Evolutionary conservation across 2,113 vertebrate species (phyloP).

Genomic region (Atherinomorus stipes): DNA sequence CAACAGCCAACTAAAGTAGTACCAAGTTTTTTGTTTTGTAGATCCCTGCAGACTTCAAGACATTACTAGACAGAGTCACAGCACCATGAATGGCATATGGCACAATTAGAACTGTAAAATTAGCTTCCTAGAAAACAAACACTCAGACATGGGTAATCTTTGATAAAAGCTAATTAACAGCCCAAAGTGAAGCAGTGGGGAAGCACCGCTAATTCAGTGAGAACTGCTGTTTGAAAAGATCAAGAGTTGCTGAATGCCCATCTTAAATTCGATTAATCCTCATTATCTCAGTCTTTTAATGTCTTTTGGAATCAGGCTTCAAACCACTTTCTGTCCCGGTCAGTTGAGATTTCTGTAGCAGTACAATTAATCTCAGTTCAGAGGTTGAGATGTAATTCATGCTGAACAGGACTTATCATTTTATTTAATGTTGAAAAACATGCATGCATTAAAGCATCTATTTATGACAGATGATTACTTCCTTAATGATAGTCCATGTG

Average conservation of each 20-base stretch:
- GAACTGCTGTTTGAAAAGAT: constrained; percentile 1
- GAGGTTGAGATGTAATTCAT: neutral
- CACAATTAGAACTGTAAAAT: constrained; percentile 5
- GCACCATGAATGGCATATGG: neutral
- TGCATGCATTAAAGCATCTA: neutral
- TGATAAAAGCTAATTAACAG: constrained; percentile 17
- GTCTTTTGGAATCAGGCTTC: neutral
- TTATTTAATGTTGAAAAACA: constrained; percentile 10
- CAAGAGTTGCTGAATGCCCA: neutral
- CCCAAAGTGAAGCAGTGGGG: constrained; percentile 11
- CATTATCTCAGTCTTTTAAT: constrained; percentile 11
- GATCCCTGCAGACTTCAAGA: neutral
- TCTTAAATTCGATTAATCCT: neutral
- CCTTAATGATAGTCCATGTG: constrained; percentile 24
- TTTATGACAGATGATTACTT: constrained; percentile 35
- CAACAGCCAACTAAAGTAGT: neutral
- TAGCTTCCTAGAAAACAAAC: constrained; percentile 8
- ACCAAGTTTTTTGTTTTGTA: neutral
- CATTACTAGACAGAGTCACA: neutral
- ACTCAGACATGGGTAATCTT: constrained; percentile 2
- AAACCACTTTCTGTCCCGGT: neutral
- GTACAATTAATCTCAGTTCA: neutral
- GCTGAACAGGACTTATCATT: constrained; percentile 4
- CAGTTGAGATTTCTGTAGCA: neutral
- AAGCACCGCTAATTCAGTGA: constrained; percentile 8